phyloP scores from a whole-genome alignment of 1,140 invertebrate species.

The Augochlora pura region DNA sequence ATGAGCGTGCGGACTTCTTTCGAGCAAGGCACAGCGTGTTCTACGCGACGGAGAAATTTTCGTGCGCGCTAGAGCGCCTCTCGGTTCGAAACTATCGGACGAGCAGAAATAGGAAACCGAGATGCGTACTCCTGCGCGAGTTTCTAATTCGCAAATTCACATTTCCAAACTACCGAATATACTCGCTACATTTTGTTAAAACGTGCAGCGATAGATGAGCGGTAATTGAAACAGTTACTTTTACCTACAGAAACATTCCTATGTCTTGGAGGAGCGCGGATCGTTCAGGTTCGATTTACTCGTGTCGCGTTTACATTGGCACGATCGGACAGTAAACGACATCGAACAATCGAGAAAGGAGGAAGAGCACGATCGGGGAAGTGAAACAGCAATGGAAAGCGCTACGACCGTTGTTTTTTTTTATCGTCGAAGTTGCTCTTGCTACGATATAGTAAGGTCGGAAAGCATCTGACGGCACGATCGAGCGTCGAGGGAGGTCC shows the following conservation, averaged over 20 bases:
- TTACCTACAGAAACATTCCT: background rate
- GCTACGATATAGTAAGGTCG: no score
- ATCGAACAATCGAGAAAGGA: background rate
- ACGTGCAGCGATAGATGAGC: background rate
- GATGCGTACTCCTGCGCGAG: background rate
- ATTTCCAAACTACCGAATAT: background rate
- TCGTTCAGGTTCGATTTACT: background rate
- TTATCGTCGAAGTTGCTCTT: background rate
- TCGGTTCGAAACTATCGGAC: no score
- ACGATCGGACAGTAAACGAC: conserved; percentile 1
- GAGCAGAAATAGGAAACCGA: background rate
- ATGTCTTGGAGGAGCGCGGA: no score
- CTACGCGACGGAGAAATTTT: background rate
- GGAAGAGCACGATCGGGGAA: background rate
- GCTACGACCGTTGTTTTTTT: background rate
- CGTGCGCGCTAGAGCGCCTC: no score
- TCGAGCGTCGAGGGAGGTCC: no score
- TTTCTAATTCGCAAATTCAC: background rate
- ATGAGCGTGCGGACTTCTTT: no score
- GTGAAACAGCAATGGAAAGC: background rate
- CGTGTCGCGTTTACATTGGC: background rate
- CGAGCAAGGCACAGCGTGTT: no score
- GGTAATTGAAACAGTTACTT: background rate
- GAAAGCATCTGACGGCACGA: background rate
- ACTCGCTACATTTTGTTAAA: background rate